phyloP scores from a whole-genome alignment of 2,797 vertebrate genomes.

The Paratrypauchen microcephalus region DNA sequence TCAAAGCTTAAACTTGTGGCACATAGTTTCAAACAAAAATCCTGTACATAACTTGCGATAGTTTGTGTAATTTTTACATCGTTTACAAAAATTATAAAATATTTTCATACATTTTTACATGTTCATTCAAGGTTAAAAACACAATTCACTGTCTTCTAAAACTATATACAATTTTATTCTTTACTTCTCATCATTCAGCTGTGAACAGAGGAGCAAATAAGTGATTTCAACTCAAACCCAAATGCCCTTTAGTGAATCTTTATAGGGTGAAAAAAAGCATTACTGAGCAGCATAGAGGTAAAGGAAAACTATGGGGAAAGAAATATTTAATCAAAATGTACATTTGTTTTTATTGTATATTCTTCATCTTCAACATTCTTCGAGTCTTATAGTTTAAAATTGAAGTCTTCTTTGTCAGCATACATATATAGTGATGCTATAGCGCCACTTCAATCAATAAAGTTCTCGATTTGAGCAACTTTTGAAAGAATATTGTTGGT shows the following conservation, averaged over 20 bases:
- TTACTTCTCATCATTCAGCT: constrained; percentile 49
- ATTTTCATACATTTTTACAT: constrained; percentile 56
- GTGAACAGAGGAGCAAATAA: constrained; percentile 37
- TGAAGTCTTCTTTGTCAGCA: not conserved
- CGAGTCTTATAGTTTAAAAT: not conserved
- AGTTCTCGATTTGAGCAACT: no score
- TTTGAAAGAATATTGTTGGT: no score
- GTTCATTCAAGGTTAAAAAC: constrained; percentile 70
- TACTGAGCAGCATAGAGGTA: not conserved
- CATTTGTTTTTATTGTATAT: not conserved
- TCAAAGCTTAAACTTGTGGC: constrained; percentile 39
- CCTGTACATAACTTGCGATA: constrained; percentile 42
- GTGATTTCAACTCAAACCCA: constrained; percentile 1
- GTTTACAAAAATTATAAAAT: constrained; percentile 72
- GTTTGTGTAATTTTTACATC: constrained; percentile 52
- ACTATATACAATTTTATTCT: constrained; percentile 69
- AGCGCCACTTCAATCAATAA: not conserved
- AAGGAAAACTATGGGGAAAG: not conserved
- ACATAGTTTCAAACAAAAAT: constrained; percentile 49
- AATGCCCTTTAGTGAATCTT: constrained; percentile 8
- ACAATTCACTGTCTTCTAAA: constrained; percentile 51
- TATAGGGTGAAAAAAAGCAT: not conserved
- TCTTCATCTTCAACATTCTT: not conserved
- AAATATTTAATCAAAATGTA: not conserved
- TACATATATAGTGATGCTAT: not conserved